Evolutionary conservation across 2,888 invertebrate species (phyloP), one percentile per base, ranked within the genome.

Genomic region (Clanis bilineata): DNA sequence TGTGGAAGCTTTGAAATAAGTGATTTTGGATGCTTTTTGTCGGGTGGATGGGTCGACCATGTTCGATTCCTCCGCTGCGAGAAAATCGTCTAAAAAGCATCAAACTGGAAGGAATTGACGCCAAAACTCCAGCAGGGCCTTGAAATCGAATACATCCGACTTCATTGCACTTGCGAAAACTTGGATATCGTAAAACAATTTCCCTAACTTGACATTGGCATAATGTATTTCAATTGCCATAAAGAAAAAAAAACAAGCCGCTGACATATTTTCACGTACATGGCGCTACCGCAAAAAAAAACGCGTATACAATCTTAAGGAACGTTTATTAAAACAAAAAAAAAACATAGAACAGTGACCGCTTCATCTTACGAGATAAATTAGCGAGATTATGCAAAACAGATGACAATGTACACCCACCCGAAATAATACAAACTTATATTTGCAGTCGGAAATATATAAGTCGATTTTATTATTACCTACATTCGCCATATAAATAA

Each of bases 321-420:
- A 22, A 54, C 4, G 32, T 41, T 41, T 55, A 36, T 55, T 55
- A 55, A 51, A 15, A 59, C 21, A 10, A n/a, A 58, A 51, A 59
- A 54, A 54, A 59, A 54, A 23, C n/a, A 54, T 54, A 59, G 55
- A 25, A 43, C 57, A 18, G 51, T 51, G 60, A 62, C 64, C 64
- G 63, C 64, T 69, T 67, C 60, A 65, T 65, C 60, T 47, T 60
- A 59, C 54, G 58, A 60, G 68, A 70, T 68, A 64, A 66, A 70
- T 66, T 62, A 66, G 57, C 39, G 58, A 62, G 65, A 70, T 70
- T 64, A 57, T 51, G 28, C 62, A 57, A 62, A 64, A 61, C 62
- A 62, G 56, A 64, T 64, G 66, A 66, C 66, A 68, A 63, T 57
- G 57, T 57, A 57, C 51, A 51, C 45, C 44, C 57, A 57, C 57